These are phyloP conservation scores for Psophia crepitans DNA, from an alignment of 2,113 vertebrate species.

Conservation along the genomic window DNA sequence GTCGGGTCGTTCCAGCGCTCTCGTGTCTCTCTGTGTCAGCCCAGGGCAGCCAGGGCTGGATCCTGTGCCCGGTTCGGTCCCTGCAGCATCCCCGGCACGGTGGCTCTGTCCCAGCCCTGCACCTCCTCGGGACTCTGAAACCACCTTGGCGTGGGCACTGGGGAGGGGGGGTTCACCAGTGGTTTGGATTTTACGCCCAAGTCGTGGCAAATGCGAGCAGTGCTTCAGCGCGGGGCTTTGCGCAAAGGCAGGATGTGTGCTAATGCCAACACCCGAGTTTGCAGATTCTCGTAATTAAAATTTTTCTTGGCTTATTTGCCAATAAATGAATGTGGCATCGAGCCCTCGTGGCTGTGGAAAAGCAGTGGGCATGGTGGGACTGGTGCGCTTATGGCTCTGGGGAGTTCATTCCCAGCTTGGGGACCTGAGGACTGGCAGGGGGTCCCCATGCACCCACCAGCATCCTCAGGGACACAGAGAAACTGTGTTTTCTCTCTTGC, in stretches of 20 bases:
- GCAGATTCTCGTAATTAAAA: accelerated
- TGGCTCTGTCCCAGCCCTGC: background rate
- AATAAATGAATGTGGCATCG: accelerated
- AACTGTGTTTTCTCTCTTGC: background rate
- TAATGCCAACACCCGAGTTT: accelerated
- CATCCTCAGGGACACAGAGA: accelerated
- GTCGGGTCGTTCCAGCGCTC: background rate
- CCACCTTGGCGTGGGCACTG: background rate
- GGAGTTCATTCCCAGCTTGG: background rate
- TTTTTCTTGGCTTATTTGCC: background rate
- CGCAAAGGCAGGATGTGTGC: background rate
- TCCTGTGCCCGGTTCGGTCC: background rate
- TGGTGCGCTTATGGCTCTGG: accelerated
- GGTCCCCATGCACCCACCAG: background rate
- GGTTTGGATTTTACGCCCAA: background rate
- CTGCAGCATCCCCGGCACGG: background rate
- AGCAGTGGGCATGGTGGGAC: accelerated
- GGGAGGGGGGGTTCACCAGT: background rate
- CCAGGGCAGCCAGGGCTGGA: background rate
- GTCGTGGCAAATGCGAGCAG: accelerated
- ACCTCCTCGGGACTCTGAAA: background rate
- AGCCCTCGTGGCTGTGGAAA: background rate
- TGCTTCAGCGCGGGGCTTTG: background rate
- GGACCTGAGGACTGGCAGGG: background rate
- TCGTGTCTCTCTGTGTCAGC: background rate